Evolutionary conservation across 2,888 invertebrate species (phyloP).

Genomic region (Orthosia gracilis): DNA sequence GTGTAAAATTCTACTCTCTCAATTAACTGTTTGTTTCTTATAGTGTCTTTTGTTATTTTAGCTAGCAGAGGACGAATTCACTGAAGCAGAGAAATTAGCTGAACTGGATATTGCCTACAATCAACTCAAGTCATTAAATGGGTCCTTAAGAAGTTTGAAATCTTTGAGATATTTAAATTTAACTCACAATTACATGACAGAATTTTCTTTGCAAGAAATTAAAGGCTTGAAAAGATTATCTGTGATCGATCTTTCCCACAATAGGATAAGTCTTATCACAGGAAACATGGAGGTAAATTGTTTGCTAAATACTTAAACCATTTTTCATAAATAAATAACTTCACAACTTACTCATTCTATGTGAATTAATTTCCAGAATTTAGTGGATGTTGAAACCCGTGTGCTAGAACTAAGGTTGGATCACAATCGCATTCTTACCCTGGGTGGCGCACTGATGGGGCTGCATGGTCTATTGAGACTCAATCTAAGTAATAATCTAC

Average conservation of each 20-base stretch:
- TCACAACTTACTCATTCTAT: background rate
- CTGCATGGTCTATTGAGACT: conserved; percentile 94
- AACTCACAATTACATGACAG: conserved; percentile 94
- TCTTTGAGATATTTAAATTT: conserved; percentile 94
- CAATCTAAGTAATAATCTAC: conserved; percentile 94
- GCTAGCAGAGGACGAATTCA: conserved; percentile 95
- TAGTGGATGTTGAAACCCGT: conserved; percentile 94
- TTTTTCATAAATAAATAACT: background rate
- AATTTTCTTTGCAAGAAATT: conserved; percentile 95
- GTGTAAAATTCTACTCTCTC: background rate
- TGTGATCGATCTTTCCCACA: conserved; percentile 94
- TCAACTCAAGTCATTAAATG: conserved; percentile 93
- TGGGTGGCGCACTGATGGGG: conserved; percentile 95
- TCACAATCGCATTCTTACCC: conserved; percentile 93
- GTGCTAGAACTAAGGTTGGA: conserved; percentile 94
- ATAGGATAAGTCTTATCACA: conserved; percentile 93
- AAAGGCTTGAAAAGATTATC: conserved; percentile 94
- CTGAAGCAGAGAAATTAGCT: conserved; percentile 93
- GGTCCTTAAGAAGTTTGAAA: conserved; percentile 93
- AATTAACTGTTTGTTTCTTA: background rate
- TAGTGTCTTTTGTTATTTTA: conserved; percentile 74
- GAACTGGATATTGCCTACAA: conserved; percentile 94
- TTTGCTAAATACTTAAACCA: background rate
- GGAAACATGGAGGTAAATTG: conserved; percentile 92
- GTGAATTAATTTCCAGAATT: conserved; percentile 89